A percentile compares a stretch with the other conserved stretches of the same genome.
Conservation (phyloP, 2,888 invertebrate species). For the Pseudococcus longispinus region DNA sequence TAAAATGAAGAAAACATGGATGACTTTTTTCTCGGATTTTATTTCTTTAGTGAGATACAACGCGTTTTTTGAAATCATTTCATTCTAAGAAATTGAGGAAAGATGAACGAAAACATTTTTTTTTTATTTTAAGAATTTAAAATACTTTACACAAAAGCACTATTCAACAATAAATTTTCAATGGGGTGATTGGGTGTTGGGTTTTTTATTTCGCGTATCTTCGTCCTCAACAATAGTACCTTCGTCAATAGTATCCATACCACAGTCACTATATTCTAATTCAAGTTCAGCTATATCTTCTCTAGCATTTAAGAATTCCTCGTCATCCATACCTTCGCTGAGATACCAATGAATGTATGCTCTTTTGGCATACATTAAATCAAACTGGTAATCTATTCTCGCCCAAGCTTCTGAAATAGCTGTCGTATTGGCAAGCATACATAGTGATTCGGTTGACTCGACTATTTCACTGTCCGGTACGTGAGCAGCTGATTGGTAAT, state of each 20-base stretch:
- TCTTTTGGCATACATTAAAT: constrained; percentile 58
- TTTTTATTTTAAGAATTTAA: neutral
- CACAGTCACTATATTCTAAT: constrained; percentile 56
- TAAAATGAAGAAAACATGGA: neutral
- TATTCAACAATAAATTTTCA: constrained; percentile 10
- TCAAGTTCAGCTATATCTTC: constrained; percentile 56
- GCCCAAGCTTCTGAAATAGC: constrained; percentile 56
- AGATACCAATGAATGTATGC: constrained; percentile 58
- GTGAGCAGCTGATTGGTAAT: constrained; percentile 54
- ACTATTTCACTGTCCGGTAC: constrained; percentile 55
- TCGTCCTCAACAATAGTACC: constrained; percentile 47
- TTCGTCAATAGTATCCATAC: constrained; percentile 49
- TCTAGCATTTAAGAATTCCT: constrained; percentile 56
- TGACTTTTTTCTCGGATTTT: neutral
- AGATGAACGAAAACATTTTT: neutral
- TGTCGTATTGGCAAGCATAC: constrained; percentile 57
- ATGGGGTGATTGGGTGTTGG: neutral
- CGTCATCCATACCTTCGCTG: constrained; percentile 57
- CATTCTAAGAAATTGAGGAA: neutral
- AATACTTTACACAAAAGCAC: neutral
- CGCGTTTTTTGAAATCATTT: neutral
- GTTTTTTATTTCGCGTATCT: constrained; percentile 22
- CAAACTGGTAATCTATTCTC: constrained; percentile 57
- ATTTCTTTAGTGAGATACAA: neutral
- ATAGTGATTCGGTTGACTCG: constrained; percentile 48